Base-by-base conservation (phyloP, 2,888 invertebrate species). In the Watsonalla binaria region DNA sequence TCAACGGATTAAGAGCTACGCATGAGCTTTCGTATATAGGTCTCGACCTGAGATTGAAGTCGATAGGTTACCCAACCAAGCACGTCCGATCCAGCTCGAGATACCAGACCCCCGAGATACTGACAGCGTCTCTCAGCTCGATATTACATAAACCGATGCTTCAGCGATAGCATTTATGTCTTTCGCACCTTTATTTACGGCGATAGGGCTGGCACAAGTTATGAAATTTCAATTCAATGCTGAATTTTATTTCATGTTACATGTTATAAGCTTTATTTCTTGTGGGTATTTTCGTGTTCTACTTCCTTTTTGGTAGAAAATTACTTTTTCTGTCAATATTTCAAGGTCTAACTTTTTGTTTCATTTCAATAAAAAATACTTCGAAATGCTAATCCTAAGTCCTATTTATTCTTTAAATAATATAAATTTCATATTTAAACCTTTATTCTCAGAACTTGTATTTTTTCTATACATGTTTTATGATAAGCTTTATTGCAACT, bases 11-110 rank as follows among this genome's bases (percentile, higher is more conserved):
- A n/a, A 47, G 47, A 33, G 34, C 47, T 42, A n/a, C 42, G 37
- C 35, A 52, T 52, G 15, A 46, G 11, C 15, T 37, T 15, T 39
- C 35, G 6, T 54, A 45, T 49, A 57, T 52, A 55, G 54, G 47
- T 51, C 53, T 56, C 52, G 53, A 55, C 57, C 55, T 58, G 52
- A 54, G 55, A 65, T 59, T 53, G 53, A 50, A 59, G 62, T 54
- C 56, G 51, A 47, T 47, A 56, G 54, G 47, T 60, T 59, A 60
- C 61, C 55, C 45, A 46, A 54, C 50, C 58, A 54, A 58, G 58
- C 66, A 68, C 57, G 63, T 65, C 55, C 50, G 61, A 67, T 68
- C 62, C 62, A 50, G 57, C 52, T 33, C 56, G 42, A 60, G 56
- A 65, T 60, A 55, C 33, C 49, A 58, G 62, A 62, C 60, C 55